A percentile compares a stretch with the other conserved stretches of the same genome.
Evolutionary conservation across 2,888 invertebrate genomes (phyloP).

Genomic region (Aphodius sticticus): DNA sequence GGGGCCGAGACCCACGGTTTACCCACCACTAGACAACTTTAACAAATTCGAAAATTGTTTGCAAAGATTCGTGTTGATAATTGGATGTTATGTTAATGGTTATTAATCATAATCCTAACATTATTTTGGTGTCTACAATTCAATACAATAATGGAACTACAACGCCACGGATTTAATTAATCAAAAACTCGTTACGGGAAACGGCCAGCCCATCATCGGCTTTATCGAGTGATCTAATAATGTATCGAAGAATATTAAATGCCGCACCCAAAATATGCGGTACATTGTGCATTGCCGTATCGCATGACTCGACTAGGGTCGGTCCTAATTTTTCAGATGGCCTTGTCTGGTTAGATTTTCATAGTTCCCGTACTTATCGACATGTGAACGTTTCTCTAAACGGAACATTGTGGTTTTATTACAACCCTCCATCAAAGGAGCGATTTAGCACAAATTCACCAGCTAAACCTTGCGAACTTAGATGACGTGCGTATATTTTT

Average conservation of each 20-base stretch:
- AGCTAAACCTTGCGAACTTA: not conserved
- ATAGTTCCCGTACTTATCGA: constrained; percentile 7
- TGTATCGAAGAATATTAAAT: constrained; percentile 18
- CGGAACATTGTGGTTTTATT: not conserved
- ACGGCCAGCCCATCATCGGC: not conserved
- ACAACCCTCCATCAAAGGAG: not conserved
- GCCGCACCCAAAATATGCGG: constrained; percentile 17
- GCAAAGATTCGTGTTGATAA: too few species aligned
- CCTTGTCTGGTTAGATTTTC: constrained; percentile 18
- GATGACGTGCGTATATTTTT: not conserved
- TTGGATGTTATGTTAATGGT: too few species aligned
- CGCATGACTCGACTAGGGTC: constrained; percentile 20
- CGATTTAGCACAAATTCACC: not conserved
- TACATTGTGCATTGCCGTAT: constrained; percentile 26
- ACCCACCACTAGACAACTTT: too few species aligned
- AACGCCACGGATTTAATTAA: not conserved
- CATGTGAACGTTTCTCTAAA: not conserved
- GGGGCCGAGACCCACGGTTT: too few species aligned
- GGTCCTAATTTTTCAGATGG: constrained; percentile 12
- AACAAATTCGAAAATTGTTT: too few species aligned
- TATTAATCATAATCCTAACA: not conserved
- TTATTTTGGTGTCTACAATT: not conserved
- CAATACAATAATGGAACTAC: not conserved
- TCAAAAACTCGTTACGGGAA: not conserved
- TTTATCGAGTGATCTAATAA: constrained; percentile 13